phyloP scores from a whole-genome alignment of 2,797 vertebrate genomes.

The Manis javanica region DNA sequence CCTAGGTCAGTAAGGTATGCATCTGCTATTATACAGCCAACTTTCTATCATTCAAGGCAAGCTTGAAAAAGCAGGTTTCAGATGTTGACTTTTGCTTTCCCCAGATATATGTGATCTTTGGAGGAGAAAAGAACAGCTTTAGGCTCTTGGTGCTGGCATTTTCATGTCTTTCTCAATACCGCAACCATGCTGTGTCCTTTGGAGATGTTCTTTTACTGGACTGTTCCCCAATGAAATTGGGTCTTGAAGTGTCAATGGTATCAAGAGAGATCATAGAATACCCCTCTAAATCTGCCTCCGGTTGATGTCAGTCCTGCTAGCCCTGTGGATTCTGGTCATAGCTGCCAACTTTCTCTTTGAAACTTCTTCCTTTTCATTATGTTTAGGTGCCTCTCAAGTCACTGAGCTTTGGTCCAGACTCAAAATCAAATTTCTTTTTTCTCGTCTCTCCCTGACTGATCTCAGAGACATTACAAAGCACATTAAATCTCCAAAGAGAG shows the following conservation, averaged over 20 bases:
- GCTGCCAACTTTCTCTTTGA: slow-evolving; percentile 84
- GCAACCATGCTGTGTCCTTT: slow-evolving; percentile 82
- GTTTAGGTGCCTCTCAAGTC: slow-evolving; percentile 83
- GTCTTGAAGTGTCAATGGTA: slow-evolving; percentile 84
- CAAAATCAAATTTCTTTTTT: slow-evolving; percentile 85
- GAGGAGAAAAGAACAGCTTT: slow-evolving; percentile 82
- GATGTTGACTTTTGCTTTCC: slow-evolving; percentile 84
- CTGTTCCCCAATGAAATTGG: slow-evolving; percentile 83
- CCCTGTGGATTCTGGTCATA: slow-evolving; percentile 83
- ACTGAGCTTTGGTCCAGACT: slow-evolving; percentile 83
- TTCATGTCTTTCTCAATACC: slow-evolving; percentile 82
- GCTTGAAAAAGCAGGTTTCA: slow-evolving; percentile 79
- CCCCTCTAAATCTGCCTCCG: slow-evolving; percentile 82
- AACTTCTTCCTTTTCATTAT: slow-evolving; percentile 85
- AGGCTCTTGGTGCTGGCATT: slow-evolving; percentile 80
- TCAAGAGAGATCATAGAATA: slow-evolving; percentile 83
- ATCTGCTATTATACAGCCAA: slow-evolving; percentile 80
- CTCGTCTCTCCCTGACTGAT: slow-evolving; percentile 83
- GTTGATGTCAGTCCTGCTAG: slow-evolving; percentile 82
- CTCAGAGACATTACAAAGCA: slow-evolving; percentile 84
- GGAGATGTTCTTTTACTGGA: slow-evolving; percentile 83
- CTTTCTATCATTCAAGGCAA: slow-evolving; percentile 83
- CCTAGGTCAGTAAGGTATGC: slow-evolving; percentile 81
- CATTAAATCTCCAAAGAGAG: slow-evolving; percentile 84
- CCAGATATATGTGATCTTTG: slow-evolving; percentile 81